Evolutionary conservation across 2,113 vertebrate genomes (phyloP).

Genomic region (mouse (Mus musculus)): GRCm39 chrX:142646501-142647000

Average conservation of each 20-base stretch:
- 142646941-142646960: constrained; percentile 48
- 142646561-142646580: constrained; percentile 97
- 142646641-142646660: not conserved
- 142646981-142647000: constrained; percentile 14
- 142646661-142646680: constrained; percentile 17
- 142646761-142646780: not conserved
- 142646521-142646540: constrained; percentile 68
- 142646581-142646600: constrained; percentile 98
- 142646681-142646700: constrained; percentile 7
- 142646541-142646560: constrained; percentile 95
- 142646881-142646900: no score
- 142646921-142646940: constrained; percentile 39
- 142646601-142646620: constrained; percentile 90
- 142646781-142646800: not conserved
- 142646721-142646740: constrained; percentile 27
- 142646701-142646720: constrained; percentile 55
- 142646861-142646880: no score
- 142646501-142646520: constrained; percentile 80
- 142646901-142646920: constrained; percentile 43
- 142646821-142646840: not conserved
- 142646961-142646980: not conserved
- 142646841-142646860: no score
- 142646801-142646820: not conserved
- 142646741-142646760: not conserved
- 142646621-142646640: constrained; percentile 82